These are phyloP conservation scores for Mizuhopecten yessoensis DNA, from an alignment of 1,140 invertebrate species.

Conservation along the genomic window DNA sequence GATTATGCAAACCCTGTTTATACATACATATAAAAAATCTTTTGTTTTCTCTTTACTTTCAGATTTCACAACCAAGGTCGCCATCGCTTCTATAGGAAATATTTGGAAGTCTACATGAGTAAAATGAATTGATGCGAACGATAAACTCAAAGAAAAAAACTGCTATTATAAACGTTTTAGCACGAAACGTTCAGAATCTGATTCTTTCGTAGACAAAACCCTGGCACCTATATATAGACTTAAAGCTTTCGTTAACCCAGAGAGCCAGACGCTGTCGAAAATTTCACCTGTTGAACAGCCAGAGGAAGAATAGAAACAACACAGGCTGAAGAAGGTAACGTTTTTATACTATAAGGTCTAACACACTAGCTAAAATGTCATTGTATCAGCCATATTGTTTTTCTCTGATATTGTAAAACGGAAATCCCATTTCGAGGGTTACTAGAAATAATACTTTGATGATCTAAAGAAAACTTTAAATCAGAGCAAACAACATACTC, in stretches of 20 bases:
- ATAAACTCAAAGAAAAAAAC: constrained; percentile 15
- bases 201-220: not conserved
- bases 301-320: not conserved
- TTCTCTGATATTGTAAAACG: not conserved
- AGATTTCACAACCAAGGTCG: not conserved
- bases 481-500: no score
- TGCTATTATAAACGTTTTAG: constrained; percentile 24
- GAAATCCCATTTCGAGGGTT: no score
- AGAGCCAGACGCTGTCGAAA: not conserved
- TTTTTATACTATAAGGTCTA: not conserved
- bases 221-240: constrained; percentile 37
- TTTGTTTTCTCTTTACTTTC: constrained; percentile 6
- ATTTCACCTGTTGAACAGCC: constrained; percentile 21
- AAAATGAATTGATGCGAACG: constrained; percentile 2
- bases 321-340: not conserved
- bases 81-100: not conserved
- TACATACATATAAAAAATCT: not conserved
- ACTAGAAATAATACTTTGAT: no score
- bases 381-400: not conserved
- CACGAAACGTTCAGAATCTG: constrained; percentile 13
- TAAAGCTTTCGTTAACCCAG: not conserved
- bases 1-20: not conserved
- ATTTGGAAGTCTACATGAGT: not conserved
- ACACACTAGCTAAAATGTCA: not conserved
- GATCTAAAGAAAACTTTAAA: no score